Evolutionary conservation across 2,113 vertebrate genomes (phyloP), one percentile per base, ranked within the genome.

Genomic region (Actenoides hombroni): DNA sequence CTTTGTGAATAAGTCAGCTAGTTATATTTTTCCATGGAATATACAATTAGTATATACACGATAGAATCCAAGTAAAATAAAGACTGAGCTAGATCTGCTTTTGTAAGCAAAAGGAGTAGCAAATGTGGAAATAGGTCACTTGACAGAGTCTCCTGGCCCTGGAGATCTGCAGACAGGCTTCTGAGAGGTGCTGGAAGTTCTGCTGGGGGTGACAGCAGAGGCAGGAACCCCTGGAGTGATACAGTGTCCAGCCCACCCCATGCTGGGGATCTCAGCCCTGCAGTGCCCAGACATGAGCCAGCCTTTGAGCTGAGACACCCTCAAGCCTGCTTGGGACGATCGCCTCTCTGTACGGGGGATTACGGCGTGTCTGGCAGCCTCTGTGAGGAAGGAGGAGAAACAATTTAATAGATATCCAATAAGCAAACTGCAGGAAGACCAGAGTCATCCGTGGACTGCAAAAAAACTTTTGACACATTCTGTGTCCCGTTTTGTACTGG

Each of bases 331-430:
- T 10, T 37, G 26, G 17, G 61, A 35, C 33, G 33, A 7, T 86
- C 0, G 0, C 53, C 33, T 56, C 10, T 3, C 39, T 56, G 2
- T 4, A 2, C 0, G 5, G 15, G 44, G 24, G 17, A 64, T 35
- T 70, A 48, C 1, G 1, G 2, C 37, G 33, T 8, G 4, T 8
- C 46, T 2, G 0, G 31, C 54, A 69, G 10, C 18, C 8, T 49
- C 46, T 29, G 69, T 10, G 21, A 70, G 8, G 15, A 57, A 89
- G 56, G 10, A 90, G 18, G 9, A 56, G 19, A 76, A 93, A 51
- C 17, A 42, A 29, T 37, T 75, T 54, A 54, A 49, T 12, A 76
- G 24, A 46, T 5, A 39, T 29, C 60, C 31, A 71, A 53, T 42
- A 79, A 69, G 17, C 42, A 83, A 67, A 63, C n/a, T 65, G 39